These are phyloP conservation scores for Clarias batrachus DNA, from an alignment of 2,113 vertebrate species.

Conservation along the genomic window DNA sequence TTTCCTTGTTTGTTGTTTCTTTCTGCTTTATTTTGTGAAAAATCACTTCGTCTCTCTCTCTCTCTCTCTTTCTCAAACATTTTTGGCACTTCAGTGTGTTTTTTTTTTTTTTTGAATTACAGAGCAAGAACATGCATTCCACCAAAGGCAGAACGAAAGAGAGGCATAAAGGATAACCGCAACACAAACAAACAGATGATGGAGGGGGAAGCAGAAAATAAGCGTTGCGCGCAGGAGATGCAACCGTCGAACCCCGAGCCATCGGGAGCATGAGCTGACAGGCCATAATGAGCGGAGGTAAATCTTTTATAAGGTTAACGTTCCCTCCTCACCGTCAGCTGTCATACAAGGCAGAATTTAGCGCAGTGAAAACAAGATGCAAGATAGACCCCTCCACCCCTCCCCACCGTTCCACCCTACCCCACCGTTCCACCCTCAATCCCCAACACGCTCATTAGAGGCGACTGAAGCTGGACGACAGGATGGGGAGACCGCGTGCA, in stretches of 20 bases:
- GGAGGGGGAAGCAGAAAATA: conserved; percentile 32
- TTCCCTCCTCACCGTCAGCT: conserved; percentile 80
- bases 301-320: conserved; percentile 96
- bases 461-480: conserved; percentile 79
- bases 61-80: conserved; percentile 22
- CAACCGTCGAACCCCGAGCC: conserved; percentile 77
- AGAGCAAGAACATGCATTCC: conserved; percentile 41
- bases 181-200: conserved; percentile 52
- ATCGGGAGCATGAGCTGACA: conserved; percentile 83
- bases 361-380: conserved; percentile 70
- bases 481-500: conserved; percentile 56
- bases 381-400: conserved; percentile 49
- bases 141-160: conserved; percentile 48
- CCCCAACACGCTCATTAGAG: conserved; percentile 77
- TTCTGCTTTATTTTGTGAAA: conserved; percentile 16
- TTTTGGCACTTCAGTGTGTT: conserved; percentile 31
- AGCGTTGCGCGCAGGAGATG: conserved; percentile 61
- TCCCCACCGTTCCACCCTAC: too few species aligned
- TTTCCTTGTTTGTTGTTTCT: conserved; percentile 37
- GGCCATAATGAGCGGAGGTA: conserved; percentile 92
- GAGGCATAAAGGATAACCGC: conserved; percentile 47
- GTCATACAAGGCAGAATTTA: conserved; percentile 95
- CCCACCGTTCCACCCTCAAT: conserved; percentile 70
- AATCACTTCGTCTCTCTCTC: conserved; percentile 30
- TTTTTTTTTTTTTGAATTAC: conserved; percentile 31